Evolutionary conservation across 2,113 vertebrate species (phyloP).

Genomic region (Ploceus nigricollis): DNA sequence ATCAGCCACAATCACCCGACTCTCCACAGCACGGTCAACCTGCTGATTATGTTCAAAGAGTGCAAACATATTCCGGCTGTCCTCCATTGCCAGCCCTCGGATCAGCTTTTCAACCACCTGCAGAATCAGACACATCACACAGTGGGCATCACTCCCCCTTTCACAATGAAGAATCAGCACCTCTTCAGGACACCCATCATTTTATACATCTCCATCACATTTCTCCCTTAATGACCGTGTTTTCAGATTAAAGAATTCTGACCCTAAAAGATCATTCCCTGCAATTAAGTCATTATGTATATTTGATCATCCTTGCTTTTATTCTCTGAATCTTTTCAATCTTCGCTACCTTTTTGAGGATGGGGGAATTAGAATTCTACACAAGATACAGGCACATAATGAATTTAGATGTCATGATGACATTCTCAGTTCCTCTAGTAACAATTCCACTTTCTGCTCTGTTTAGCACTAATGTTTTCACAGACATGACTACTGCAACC

Average conservation of each 20-base stretch:
- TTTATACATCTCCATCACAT: neutral
- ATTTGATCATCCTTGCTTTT: neutral
- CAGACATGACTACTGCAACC: neutral
- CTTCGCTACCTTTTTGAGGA: neutral
- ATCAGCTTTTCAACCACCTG: conserved; percentile 77
- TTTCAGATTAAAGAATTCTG: neutral
- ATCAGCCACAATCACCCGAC: conserved; percentile 74
- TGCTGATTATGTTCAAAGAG: conserved; percentile 72
- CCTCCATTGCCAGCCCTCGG: conserved; percentile 72
- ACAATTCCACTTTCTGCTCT: neutral
- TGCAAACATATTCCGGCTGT: conserved; percentile 74
- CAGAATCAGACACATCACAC: neutral
- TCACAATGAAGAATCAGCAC: neutral
- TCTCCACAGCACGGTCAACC: conserved; percentile 70
- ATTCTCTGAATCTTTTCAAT: neutral
- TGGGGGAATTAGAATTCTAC: neutral
- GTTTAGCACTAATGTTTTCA: neutral
- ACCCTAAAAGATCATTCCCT: neutral
- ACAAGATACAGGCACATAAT: neutral
- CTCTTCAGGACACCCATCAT: neutral
- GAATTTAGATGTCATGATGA: neutral
- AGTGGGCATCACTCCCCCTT: neutral
- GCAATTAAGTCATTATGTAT: neutral
- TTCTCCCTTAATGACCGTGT: neutral
- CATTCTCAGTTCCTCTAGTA: neutral